Conservation (phyloP, 1,140 invertebrate species). For the Scaptomyza graminum region DNA sequence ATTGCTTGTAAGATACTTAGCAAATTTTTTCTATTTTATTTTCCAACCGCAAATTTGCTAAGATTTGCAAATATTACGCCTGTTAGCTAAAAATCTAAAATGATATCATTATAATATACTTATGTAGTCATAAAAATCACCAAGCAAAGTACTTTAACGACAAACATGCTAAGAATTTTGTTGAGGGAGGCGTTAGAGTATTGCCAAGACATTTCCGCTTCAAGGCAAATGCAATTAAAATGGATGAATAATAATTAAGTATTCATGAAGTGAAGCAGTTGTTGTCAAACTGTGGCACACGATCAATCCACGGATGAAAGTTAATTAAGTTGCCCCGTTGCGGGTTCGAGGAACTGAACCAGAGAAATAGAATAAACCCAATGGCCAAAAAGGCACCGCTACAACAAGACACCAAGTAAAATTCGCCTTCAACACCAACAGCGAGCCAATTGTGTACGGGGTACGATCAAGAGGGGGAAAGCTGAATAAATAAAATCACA, state of each 20-base stretch:
- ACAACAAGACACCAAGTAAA: conserved; percentile 54
- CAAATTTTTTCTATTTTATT: conserved; percentile 11
- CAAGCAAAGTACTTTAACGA: conserved; percentile 11
- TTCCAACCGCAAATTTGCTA: conserved; percentile 25
- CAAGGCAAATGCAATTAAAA: conserved; percentile 8
- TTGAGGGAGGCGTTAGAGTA: conserved; percentile 8
- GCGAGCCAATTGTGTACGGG: conserved; percentile 36
- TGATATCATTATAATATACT: conserved; percentile 56
- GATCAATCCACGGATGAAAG: conserved; percentile 59
- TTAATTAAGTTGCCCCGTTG: conserved; percentile 68
- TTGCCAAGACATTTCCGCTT: conserved; percentile 35
- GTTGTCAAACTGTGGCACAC: conserved; percentile 44
- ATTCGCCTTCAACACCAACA: conserved; percentile 78
- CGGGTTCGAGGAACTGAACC: conserved; percentile 71
- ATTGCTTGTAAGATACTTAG: conserved; percentile 46
- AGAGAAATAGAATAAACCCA: conserved; percentile 49
- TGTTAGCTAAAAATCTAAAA: conserved; percentile 24
- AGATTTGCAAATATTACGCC: conserved; percentile 38
- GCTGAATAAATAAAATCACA: conserved; percentile 78
- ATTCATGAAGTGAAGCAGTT: conserved; percentile 27
- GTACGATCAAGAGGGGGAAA: not conserved
- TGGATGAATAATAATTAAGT: not conserved
- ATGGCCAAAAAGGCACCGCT: conserved; percentile 48
- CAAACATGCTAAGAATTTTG: conserved; percentile 25
- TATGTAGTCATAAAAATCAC: conserved; percentile 7